Evolutionary conservation across 1,140 invertebrate species (phyloP).

Genomic region (Anoplolepis gracilipes): DNA sequence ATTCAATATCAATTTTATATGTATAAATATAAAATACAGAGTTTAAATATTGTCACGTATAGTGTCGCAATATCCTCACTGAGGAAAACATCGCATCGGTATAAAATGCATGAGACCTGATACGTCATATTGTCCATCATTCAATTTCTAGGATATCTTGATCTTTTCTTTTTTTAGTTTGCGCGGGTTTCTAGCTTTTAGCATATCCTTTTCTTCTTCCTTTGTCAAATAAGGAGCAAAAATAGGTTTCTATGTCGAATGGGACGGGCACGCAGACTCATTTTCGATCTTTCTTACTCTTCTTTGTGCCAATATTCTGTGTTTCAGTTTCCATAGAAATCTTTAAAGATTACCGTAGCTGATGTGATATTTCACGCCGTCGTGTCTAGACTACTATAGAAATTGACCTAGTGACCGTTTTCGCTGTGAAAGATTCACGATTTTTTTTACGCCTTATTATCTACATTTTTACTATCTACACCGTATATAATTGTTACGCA

Average conservation of each 20-base stretch:
- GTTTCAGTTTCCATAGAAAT: background rate
- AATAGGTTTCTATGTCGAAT: conserved; percentile 21
- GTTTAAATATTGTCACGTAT: too few relatives aligned
- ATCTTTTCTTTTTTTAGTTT: background rate
- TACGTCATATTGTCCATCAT: background rate
- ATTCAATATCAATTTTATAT: too few relatives aligned
- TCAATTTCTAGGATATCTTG: conserved; percentile 8
- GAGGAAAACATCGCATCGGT: background rate
- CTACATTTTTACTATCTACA: background rate
- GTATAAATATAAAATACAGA: too few relatives aligned
- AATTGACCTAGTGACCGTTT: conserved; percentile 9
- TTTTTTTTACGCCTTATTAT: conserved; percentile 21
- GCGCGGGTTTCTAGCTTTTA: background rate
- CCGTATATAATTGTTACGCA: conserved; percentile 5
- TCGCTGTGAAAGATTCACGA: conserved; percentile 3
- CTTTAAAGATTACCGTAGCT: conserved; percentile 36
- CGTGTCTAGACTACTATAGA: conserved; percentile 15
- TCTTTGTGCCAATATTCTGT: conserved; percentile 3
- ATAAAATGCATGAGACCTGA: background rate
- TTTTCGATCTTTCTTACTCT: conserved; percentile 19
- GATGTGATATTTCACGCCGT: conserved; percentile 46
- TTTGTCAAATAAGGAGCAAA: conserved; percentile 7
- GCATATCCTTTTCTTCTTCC: background rate
- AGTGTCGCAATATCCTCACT: background rate
- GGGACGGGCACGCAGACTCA: conserved; percentile 27